Evolutionary conservation across 2,113 vertebrate species (phyloP).

Genomic region (Zosterops japonicus): DNA sequence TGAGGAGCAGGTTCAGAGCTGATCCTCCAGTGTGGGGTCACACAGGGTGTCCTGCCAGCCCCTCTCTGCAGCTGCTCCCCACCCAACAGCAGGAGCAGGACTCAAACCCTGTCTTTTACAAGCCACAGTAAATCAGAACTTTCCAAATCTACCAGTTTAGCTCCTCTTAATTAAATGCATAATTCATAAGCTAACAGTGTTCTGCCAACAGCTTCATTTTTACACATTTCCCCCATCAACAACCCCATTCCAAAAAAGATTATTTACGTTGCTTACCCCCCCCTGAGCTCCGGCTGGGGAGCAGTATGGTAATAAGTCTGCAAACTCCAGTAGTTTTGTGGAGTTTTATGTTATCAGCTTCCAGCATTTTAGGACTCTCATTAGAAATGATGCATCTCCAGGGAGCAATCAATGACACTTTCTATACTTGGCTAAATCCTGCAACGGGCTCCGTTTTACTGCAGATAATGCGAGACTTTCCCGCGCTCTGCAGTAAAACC

Average conservation of each 20-base stretch:
- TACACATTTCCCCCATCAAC: conserved; percentile 53
- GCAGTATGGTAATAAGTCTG: conserved; percentile 39
- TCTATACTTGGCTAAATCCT: conserved; percentile 28
- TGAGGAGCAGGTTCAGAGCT: not conserved
- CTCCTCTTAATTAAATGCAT: conserved; percentile 79
- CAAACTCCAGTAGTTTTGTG: conserved; percentile 51
- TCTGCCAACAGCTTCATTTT: conserved; percentile 70
- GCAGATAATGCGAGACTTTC: not conserved
- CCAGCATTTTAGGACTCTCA: conserved; percentile 49
- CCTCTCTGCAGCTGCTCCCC: not conserved
- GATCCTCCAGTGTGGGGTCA: not conserved
- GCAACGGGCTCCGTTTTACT: not conserved
- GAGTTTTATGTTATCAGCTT: conserved; percentile 48
- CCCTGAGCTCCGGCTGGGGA: not conserved
- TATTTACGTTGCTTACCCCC: conserved; percentile 27
- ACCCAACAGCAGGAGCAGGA: not conserved
- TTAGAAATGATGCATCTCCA: conserved; percentile 54
- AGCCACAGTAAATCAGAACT: conserved; percentile 61
- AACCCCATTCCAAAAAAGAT: conserved; percentile 62
- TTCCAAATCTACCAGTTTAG: conserved; percentile 65
- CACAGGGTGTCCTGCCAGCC: not conserved
- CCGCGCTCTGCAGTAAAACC: not conserved
- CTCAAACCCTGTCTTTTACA: conserved; percentile 40
- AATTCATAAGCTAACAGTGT: conserved; percentile 71
- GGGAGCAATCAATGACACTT: conserved; percentile 51